A percentile compares a stretch with the other conserved stretches of the same genome.
Evolutionary conservation across 2,113 vertebrate species (phyloP).

Genomic region (Stegastes partitus): DNA sequence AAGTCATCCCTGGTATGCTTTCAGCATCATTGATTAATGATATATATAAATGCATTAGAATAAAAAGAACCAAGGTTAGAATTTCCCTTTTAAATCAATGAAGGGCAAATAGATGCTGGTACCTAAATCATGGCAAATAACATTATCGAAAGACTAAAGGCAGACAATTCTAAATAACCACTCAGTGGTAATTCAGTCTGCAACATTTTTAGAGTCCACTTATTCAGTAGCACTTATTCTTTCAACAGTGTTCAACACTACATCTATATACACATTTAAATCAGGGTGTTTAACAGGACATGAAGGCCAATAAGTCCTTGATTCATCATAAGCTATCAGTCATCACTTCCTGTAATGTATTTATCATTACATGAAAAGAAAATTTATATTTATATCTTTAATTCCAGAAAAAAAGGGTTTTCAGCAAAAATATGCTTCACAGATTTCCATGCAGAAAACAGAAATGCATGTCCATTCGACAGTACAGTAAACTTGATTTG

Average conservation of each 20-base stretch:
- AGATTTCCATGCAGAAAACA: too few relatives aligned
- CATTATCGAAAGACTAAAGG: constrained; percentile 8
- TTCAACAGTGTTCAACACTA: constrained; percentile 9
- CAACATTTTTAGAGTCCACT: background rate
- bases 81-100: constrained; percentile 33
- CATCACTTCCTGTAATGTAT: too few relatives aligned
- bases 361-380: too few relatives aligned
- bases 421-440: too few relatives aligned
- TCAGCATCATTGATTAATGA: constrained; percentile 10
- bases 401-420: too few relatives aligned
- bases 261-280: constrained; percentile 1
- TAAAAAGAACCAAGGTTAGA: constrained; percentile 26
- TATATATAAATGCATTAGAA: constrained; percentile 19
- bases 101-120: background rate
- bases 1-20: constrained; percentile 14
- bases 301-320: background rate
- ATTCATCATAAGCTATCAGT: too few relatives aligned
- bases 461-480: too few relatives aligned
- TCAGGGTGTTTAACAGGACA: constrained; percentile 1
- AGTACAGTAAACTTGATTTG: too few relatives aligned
- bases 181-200: background rate
- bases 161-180: background rate
- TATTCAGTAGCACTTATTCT: background rate
- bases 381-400: too few relatives aligned
- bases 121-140: constrained; percentile 7